Evolutionary conservation across 1,140 invertebrate species (phyloP).

Genomic region (Cecropterus lyciades): DNA sequence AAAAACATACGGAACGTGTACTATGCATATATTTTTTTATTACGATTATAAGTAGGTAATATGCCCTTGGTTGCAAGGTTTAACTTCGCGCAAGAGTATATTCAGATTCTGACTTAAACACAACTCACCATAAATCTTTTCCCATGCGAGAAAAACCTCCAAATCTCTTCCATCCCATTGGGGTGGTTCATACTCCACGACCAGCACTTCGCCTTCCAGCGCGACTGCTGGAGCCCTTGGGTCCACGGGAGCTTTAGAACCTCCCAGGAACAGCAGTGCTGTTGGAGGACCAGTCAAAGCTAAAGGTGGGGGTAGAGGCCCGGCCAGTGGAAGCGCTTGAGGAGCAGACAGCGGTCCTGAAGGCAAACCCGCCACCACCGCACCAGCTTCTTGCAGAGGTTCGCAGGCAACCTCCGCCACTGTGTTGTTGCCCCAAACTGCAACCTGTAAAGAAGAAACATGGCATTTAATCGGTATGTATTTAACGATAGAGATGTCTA

Average conservation of each 20-base stretch:
- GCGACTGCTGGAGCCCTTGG: conserved; percentile 84
- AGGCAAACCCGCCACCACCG: conserved; percentile 62
- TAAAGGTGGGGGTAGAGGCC: conserved; percentile 57
- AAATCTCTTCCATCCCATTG: conserved; percentile 81
- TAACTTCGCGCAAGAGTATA: too few relatives aligned
- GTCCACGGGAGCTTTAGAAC: conserved; percentile 87
- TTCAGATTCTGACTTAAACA: too few relatives aligned
- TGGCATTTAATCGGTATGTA: not conserved
- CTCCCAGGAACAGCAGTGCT: conserved; percentile 86
- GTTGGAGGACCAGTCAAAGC: conserved; percentile 70
- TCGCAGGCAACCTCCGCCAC: conserved; percentile 74
- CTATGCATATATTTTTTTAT: too few relatives aligned
- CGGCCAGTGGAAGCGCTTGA: conserved; percentile 53
- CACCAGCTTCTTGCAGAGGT: conserved; percentile 66
- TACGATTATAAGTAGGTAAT: too few relatives aligned
- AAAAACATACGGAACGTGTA: too few relatives aligned
- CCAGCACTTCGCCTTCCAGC: conserved; percentile 86
- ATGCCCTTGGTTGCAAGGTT: too few relatives aligned
- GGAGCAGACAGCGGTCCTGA: conserved; percentile 66
- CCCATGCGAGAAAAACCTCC: conserved; percentile 76
- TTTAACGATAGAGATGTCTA: too few relatives aligned
- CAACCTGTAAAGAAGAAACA: conserved; percentile 66
- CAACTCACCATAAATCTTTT: conserved; percentile 79
- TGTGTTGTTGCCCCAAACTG: conserved; percentile 66
- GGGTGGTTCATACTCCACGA: conserved; percentile 85